These are phyloP conservation scores for Drosophila tripunctata DNA, from an alignment of 2,888 invertebrate species.

Conservation along the genomic window DNA sequence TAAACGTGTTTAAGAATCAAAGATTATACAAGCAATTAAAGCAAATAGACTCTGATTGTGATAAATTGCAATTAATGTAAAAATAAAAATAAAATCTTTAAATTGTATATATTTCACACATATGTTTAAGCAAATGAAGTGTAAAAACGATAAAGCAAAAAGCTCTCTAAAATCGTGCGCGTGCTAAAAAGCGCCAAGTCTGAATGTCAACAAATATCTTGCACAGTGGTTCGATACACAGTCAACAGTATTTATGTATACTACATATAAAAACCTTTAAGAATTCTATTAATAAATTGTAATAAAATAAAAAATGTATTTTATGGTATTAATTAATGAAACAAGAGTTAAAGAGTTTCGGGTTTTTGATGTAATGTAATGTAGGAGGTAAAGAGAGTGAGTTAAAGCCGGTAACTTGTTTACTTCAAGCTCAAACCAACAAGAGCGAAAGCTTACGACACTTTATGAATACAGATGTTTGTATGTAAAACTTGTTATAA, in stretches of 20 bases:
- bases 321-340: neutral
- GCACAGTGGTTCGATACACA: conserved; percentile 20
- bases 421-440: no score
- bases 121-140: no score
- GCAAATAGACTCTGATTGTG: neutral
- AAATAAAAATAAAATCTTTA: neutral
- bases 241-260: neutral
- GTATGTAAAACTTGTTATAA: conserved; percentile 18
- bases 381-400: no score
- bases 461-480: neutral
- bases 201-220: conserved; percentile 5
- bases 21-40: neutral
- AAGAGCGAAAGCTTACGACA: neutral
- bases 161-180: conserved; percentile 11
- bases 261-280: neutral
- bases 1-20: neutral
- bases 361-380: no score
- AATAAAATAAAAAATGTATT: neutral
- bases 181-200: conserved; percentile 1
- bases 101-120: no score
- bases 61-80: neutral
- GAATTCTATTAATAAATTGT: neutral
- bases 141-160: conserved; percentile 14
- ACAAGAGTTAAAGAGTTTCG: no score
- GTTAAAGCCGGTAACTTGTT: no score